Percentiles rank a stretch among this genome's conserved stretches.
Conservation (phyloP, 2,797 vertebrate genomes). For the Glossophaga mutica region DNA sequence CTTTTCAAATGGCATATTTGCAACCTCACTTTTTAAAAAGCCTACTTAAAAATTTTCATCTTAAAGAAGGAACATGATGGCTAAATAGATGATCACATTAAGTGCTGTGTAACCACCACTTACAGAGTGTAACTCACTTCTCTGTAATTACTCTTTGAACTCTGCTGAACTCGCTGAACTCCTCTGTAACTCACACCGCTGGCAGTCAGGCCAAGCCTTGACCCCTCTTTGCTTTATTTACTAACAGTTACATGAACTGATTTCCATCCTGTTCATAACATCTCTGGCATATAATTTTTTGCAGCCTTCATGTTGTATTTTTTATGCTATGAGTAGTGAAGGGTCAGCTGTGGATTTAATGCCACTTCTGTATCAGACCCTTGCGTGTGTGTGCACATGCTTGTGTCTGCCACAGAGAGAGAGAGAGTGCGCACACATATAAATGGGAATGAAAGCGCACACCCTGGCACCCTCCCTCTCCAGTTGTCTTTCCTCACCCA, state of each 20-base stretch:
- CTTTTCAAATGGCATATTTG: neutral
- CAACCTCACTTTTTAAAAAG: neutral
- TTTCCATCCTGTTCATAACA: slow-evolving; percentile 62
- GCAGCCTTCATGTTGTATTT: neutral
- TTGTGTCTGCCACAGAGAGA: neutral
- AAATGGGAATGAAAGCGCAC: no score
- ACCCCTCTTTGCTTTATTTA: slow-evolving; percentile 62
- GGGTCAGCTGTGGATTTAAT: slow-evolving; percentile 49
- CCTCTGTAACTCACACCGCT: neutral
- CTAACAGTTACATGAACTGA: slow-evolving; percentile 47
- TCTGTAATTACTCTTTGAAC: slow-evolving; percentile 68
- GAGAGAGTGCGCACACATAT: neutral
- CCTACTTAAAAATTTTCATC: neutral
- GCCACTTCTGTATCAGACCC: neutral
- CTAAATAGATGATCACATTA: slow-evolving; percentile 39
- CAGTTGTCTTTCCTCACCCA: neutral
- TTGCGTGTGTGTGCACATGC: fast-evolving
- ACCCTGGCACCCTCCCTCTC: no score
- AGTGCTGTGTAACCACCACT: slow-evolving; percentile 28
- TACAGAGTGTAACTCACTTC: slow-evolving; percentile 27
- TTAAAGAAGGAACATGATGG: neutral
- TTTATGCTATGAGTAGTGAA: neutral
- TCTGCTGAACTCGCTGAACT: neutral
- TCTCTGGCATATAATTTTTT: slow-evolving; percentile 55
- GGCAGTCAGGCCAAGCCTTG: neutral